These are phyloP conservation scores for Macquaria australasica DNA, from an alignment of 2,113 vertebrate genomes.

Conservation along the genomic window DNA sequence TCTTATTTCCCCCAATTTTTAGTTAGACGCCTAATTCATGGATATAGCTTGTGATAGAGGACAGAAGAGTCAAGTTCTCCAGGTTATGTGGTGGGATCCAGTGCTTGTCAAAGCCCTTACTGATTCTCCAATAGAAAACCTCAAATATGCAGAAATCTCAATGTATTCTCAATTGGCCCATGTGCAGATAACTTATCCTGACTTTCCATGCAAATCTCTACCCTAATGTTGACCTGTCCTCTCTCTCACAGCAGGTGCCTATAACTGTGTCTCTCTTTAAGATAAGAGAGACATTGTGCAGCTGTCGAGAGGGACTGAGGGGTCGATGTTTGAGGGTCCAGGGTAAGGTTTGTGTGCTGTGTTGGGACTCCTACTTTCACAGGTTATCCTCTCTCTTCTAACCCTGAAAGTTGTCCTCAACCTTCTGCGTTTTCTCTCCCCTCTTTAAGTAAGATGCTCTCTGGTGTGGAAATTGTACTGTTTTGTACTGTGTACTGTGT, in stretches of 20 bases:
- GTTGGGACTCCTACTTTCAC: slow-evolving; percentile 89
- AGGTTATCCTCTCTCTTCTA: slow-evolving; percentile 83
- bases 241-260: slow-evolving; percentile 97
- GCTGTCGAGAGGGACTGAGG: slow-evolving; percentile 84
- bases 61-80: slow-evolving; percentile 6
- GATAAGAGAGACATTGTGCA: slow-evolving; percentile 89
- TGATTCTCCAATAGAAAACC: neutral
- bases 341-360: slow-evolving; percentile 97
- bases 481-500: slow-evolving; percentile 77
- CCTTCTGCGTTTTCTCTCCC: slow-evolving; percentile 78
- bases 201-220: slow-evolving; percentile 42
- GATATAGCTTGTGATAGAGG: neutral
- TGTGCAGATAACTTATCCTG: slow-evolving; percentile 23
- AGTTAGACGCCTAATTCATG: neutral
- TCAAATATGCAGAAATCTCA: neutral
- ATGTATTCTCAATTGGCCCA: neutral
- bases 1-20: neutral
- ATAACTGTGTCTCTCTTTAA: slow-evolving; percentile 96
- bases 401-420: slow-evolving; percentile 82
- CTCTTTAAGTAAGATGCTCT: slow-evolving; percentile 65
- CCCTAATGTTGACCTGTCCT: slow-evolving; percentile 89
- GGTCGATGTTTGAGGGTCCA: slow-evolving; percentile 89
- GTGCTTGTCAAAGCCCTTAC: neutral
- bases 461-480: slow-evolving; percentile 76
- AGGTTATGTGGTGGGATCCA: slow-evolving; percentile 8